phyloP scores from a whole-genome alignment of 2,888 invertebrate species.

The Callimorpha dominula region DNA sequence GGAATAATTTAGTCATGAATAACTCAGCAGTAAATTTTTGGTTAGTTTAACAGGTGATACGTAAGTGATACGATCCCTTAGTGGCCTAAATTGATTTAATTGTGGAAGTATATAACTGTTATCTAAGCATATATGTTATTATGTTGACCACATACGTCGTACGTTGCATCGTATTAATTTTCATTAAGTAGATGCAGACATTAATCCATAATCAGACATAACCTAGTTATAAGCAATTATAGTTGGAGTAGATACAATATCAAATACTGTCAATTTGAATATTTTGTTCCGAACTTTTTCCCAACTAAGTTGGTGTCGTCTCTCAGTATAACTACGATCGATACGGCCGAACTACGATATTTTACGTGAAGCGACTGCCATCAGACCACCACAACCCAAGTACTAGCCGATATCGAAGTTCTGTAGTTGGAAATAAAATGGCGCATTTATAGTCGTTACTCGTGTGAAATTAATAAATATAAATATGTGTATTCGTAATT shows the following conservation, averaged over 20 bases:
- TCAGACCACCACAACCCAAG: too few species aligned
- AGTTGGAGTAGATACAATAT: neutral
- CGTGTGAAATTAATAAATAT: too few species aligned
- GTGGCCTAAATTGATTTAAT: neutral
- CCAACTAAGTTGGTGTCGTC: too few species aligned
- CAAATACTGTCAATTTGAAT: neutral
- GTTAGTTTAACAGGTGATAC: neutral
- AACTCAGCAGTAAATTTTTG: slow-evolving; percentile 8
- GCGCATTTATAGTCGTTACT: too few species aligned
- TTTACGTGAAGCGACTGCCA: too few species aligned
- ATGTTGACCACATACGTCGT: neutral
- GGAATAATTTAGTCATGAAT: slow-evolving; percentile 31
- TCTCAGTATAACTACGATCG: too few species aligned
- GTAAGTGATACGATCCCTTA: neutral
- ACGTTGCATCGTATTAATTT: neutral
- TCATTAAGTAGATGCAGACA: neutral
- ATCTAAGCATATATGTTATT: too few species aligned
- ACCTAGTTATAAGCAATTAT: neutral
- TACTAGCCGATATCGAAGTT: too few species aligned
- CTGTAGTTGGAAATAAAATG: too few species aligned
- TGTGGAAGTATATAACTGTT: neutral
- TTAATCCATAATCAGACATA: neutral
- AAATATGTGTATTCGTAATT: too few species aligned
- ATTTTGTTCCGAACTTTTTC: too few species aligned
- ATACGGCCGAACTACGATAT: too few species aligned